Percentiles rank a stretch among this genome's conserved stretches.
Conservation (phyloP, 2,888 invertebrate genomes). For the Hydrotaea diabolus region DNA sequence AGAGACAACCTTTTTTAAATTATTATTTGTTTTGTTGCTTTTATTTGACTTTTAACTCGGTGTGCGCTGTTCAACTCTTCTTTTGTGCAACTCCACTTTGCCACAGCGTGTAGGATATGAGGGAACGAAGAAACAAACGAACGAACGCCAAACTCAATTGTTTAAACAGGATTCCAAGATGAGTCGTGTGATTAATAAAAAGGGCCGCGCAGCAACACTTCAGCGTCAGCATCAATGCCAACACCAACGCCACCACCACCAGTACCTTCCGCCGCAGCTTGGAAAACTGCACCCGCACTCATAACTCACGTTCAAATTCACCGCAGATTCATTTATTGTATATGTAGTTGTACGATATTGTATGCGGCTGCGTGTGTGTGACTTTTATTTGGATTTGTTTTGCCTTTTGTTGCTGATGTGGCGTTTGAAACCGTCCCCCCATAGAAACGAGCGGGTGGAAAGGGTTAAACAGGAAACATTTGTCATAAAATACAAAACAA, state of each 20-base stretch:
- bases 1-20: constrained; percentile 67
- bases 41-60: constrained; percentile 69
- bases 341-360: no score
- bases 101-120: not conserved
- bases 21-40: constrained; percentile 71
- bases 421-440: not conserved
- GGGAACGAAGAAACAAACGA: no score
- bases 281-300: constrained; percentile 60
- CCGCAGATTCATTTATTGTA: constrained; percentile 26
- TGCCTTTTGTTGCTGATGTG: not conserved
- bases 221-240: constrained; percentile 26
- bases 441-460: constrained; percentile 5
- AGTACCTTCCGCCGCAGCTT: constrained; percentile 23
- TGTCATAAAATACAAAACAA: constrained; percentile 47
- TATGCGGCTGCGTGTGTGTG: no score
- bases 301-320: constrained; percentile 54
- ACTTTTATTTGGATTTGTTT: constrained; percentile 11
- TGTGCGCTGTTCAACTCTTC: constrained; percentile 24
- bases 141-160: constrained; percentile 50
- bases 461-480: constrained; percentile 66
- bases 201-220: constrained; percentile 38
- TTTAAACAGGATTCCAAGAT: constrained; percentile 56
- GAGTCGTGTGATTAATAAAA: constrained; percentile 62
- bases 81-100: constrained; percentile 18
- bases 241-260: constrained; percentile 11